Conservation (phyloP, 2,888 invertebrate genomes). For the Cerastis rubricosa region DNA sequence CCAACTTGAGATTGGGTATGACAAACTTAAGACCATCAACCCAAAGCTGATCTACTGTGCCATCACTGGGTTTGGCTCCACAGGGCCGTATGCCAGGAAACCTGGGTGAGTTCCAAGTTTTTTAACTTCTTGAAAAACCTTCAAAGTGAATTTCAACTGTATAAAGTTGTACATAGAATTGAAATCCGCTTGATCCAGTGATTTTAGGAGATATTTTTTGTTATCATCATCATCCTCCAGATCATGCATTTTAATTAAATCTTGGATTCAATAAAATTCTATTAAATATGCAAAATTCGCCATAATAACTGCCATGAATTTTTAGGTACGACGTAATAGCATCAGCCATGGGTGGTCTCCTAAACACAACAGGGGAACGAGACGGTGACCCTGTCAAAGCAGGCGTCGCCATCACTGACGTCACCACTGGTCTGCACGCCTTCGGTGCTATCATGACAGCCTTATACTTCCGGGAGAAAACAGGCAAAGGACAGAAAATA, state of each 20-base stretch:
- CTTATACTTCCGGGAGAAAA: slow-evolving; percentile 93
- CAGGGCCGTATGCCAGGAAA: slow-evolving; percentile 95
- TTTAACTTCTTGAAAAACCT: not conserved
- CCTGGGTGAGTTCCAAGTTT: slow-evolving; percentile 92
- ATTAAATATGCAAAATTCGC: no score
- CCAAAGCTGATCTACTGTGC: slow-evolving; percentile 98
- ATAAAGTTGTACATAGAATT: not conserved
- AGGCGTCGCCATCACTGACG: slow-evolving; percentile 98
- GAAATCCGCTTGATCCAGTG: not conserved
- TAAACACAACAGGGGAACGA: slow-evolving; percentile 96
- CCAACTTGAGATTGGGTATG: slow-evolving; percentile 94
- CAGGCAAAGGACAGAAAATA: slow-evolving; percentile 97
- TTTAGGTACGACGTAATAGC: slow-evolving; percentile 97
- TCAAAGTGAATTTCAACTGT: not conserved
- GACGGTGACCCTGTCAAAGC: slow-evolving; percentile 97
- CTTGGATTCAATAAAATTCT: not conserved
- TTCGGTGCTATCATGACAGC: slow-evolving; percentile 99
- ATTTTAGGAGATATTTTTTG: not conserved
- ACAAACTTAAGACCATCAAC: slow-evolving; percentile 92
- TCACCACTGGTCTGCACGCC: slow-evolving; percentile 98
- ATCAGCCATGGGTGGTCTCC: slow-evolving; percentile 97
- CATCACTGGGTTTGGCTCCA: slow-evolving; percentile 97
- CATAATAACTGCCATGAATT: slow-evolving; percentile 44
- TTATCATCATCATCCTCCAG: not conserved
- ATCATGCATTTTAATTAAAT: not conserved